Conservation (phyloP, 2,888 invertebrate genomes). For the Crematogaster levior region DNA sequence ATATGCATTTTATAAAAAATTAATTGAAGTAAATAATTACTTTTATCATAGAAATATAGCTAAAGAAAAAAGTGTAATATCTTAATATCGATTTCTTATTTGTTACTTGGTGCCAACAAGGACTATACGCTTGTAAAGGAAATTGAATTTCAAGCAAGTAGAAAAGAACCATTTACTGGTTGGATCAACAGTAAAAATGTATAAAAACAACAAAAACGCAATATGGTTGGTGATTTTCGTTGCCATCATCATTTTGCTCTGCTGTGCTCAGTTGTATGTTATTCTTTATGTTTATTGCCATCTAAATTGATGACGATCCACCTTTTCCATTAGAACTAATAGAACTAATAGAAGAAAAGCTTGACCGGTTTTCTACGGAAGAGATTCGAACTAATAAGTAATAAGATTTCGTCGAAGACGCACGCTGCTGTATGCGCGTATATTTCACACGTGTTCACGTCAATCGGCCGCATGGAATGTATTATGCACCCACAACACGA, state of each 20-base stretch:
- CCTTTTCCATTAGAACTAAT: constrained; percentile 8
- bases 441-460: not conserved
- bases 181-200: not conserved
- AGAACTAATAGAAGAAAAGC: not conserved
- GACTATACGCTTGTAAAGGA: not conserved
- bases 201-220: not conserved
- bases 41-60: not conserved
- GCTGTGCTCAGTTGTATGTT: not conserved
- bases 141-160: constrained; percentile 2
- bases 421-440: constrained; percentile 13
- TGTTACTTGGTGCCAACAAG: not conserved
- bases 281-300: not conserved
- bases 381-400: constrained; percentile 26
- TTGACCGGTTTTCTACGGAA: not conserved
- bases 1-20: not conserved
- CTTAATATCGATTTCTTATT: not conserved
- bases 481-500: constrained; percentile 60
- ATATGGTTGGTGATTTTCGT: not conserved
- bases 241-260: constrained; percentile 1
- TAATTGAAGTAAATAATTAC: not conserved
- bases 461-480: not conserved
- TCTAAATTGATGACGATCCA: constrained; percentile 7
- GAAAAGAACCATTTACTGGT: not conserved
- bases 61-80: not conserved
- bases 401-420: constrained; percentile 41